A percentile compares a stretch with the other conserved stretches of the same genome.
These are phyloP conservation scores for Monopterus albus DNA, from an alignment of 2,113 vertebrate genomes.

Conservation along the genomic window DNA sequence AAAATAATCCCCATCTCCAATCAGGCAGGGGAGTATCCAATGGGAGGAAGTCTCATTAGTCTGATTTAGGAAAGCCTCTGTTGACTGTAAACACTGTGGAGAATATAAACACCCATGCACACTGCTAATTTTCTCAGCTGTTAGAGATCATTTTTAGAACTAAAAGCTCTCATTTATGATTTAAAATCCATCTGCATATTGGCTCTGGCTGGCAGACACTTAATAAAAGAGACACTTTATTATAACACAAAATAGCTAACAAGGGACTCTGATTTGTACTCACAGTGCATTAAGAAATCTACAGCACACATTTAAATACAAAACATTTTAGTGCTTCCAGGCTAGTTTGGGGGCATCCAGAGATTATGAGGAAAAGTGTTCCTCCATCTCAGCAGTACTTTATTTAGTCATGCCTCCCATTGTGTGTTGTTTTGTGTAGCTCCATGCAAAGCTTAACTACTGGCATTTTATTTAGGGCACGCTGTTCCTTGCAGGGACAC, in stretches of 20 bases:
- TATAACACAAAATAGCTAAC: neutral
- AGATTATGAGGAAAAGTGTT: neutral
- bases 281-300: neutral
- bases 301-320: neutral
- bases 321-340: neutral
- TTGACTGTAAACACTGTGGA: conserved; percentile 72
- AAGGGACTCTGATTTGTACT: neutral
- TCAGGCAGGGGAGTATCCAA: conserved; percentile 60
- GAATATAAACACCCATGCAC: conserved; percentile 48
- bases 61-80: conserved; percentile 65
- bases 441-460: neutral
- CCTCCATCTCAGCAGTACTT: too few relatives aligned
- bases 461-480: conserved; percentile 22
- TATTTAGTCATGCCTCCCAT: neutral
- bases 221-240: conserved; percentile 3
- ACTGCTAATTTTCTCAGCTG: conserved; percentile 50
- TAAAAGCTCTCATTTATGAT: conserved; percentile 16
- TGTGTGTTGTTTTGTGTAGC: neutral
- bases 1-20: conserved; percentile 70
- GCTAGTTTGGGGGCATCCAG: neutral
- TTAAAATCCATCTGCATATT: conserved; percentile 1
- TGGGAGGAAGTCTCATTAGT: conserved; percentile 59
- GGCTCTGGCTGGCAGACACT: neutral
- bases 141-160: conserved; percentile 2
- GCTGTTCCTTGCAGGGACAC: conserved; percentile 5